Conservation (phyloP, 2,113 vertebrate species). For the Myodes glareolus region DNA sequence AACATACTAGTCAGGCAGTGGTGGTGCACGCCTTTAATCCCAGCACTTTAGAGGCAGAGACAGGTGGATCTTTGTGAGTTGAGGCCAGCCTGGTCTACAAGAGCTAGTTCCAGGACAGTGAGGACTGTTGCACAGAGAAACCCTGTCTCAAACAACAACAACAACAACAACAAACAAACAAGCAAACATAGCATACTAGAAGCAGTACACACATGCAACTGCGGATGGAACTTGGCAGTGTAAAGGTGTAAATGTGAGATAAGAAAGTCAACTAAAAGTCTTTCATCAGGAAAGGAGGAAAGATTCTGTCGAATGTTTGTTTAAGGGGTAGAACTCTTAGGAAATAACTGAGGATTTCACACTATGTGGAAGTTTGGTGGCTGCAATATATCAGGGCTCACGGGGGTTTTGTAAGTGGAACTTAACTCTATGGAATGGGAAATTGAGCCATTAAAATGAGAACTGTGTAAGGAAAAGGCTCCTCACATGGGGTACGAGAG, state of each 20-base stretch:
- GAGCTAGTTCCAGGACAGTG: no score
- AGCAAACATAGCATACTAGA: neutral
- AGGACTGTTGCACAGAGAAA: no score
- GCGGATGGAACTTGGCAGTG: neutral
- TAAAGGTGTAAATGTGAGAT: neutral
- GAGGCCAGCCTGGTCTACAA: no score
- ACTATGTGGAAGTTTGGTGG: neutral
- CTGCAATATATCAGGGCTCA: neutral
- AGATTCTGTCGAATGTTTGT: neutral
- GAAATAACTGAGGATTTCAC: neutral
- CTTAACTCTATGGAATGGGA: conserved; percentile 2
- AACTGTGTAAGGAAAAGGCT: neutral
- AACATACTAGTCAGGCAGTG: neutral
- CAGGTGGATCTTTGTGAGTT: no score
- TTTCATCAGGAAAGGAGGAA: conserved; percentile 15
- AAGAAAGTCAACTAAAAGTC: neutral
- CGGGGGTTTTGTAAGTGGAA: neutral
- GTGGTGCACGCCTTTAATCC: no score
- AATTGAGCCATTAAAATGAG: conserved; percentile 5
- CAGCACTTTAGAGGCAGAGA: no score
- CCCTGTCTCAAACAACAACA: no score
- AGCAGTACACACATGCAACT: neutral
- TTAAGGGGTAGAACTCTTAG: neutral
- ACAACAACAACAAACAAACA: no score
- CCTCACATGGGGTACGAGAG: neutral